These are phyloP conservation scores for Eilema caniola DNA, from an alignment of 2,888 invertebrate species.

Conservation along the genomic window DNA sequence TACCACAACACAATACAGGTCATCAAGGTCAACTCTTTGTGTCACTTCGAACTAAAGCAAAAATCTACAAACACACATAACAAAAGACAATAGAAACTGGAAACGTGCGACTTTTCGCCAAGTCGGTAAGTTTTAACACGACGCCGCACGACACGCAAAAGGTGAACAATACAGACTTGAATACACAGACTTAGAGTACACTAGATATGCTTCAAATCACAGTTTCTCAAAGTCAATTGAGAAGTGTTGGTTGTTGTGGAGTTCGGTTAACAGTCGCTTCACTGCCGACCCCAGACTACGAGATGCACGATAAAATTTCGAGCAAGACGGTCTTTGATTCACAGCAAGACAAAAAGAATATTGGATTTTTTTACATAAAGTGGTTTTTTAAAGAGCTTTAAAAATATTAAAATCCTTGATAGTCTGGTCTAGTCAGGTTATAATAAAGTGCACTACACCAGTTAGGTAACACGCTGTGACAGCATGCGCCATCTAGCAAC, in stretches of 20 bases:
- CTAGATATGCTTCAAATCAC: background rate
- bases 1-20: background rate
- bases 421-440: too few relatives aligned
- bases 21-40: background rate
- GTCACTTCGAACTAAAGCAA: background rate
- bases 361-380: too few relatives aligned
- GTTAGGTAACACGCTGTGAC: background rate
- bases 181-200: background rate
- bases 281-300: too few relatives aligned
- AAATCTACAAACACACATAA: slow-evolving; percentile 7
- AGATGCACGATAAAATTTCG: too few relatives aligned
- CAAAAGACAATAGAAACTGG: slow-evolving; percentile 9
- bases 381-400: too few relatives aligned
- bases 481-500: background rate
- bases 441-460: background rate
- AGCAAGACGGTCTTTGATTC: too few relatives aligned
- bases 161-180: slow-evolving; percentile 30
- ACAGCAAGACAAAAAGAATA: too few relatives aligned
- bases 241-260: too few relatives aligned
- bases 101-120: slow-evolving; percentile 7
- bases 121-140: background rate
- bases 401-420: too few relatives aligned
- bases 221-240: too few relatives aligned
- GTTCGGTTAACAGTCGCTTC: too few relatives aligned
- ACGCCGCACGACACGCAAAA: slow-evolving; percentile 10